These are phyloP conservation scores for Antheraea yamamai DNA, from an alignment of 2,888 invertebrate species.

Conservation along the genomic window DNA sequence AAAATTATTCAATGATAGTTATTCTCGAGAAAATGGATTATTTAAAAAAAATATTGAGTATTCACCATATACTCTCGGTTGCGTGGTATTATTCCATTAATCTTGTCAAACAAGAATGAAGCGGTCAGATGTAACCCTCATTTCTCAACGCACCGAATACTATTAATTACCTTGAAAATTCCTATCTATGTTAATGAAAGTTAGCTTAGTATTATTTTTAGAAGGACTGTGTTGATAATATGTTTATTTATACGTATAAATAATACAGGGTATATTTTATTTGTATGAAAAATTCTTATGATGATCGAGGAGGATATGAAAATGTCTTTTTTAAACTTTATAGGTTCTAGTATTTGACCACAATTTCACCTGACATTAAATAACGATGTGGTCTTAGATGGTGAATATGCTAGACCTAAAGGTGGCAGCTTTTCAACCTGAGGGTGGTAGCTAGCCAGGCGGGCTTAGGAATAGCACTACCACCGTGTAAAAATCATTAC, in stretches of 20 bases:
- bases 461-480: too few species aligned
- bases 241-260: slow-evolving; percentile 5
- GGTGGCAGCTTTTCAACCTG: too few species aligned
- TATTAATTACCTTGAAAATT: slow-evolving; percentile 65
- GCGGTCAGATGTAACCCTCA: slow-evolving; percentile 71
- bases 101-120: slow-evolving; percentile 68
- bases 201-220: slow-evolving; percentile 50
- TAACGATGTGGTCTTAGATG: too few species aligned
- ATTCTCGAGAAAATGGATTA: neutral
- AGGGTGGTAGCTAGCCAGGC: too few species aligned
- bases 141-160: slow-evolving; percentile 62
- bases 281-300: too few species aligned
- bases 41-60: slow-evolving; percentile 31
- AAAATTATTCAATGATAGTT: neutral
- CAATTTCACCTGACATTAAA: too few species aligned
- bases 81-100: slow-evolving; percentile 62
- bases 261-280: neutral
- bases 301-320: too few species aligned
- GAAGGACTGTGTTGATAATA: slow-evolving; percentile 36
- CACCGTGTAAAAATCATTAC: too few species aligned
- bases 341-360: too few species aligned
- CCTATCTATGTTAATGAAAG: slow-evolving; percentile 67
- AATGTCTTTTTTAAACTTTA: too few species aligned
- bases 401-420: too few species aligned
- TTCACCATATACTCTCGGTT: slow-evolving; percentile 47